Percentiles rank a stretch among this genome's conserved stretches.
Conservation (phyloP, 2,113 vertebrate species). For the Scartelaos histophorus region DNA sequence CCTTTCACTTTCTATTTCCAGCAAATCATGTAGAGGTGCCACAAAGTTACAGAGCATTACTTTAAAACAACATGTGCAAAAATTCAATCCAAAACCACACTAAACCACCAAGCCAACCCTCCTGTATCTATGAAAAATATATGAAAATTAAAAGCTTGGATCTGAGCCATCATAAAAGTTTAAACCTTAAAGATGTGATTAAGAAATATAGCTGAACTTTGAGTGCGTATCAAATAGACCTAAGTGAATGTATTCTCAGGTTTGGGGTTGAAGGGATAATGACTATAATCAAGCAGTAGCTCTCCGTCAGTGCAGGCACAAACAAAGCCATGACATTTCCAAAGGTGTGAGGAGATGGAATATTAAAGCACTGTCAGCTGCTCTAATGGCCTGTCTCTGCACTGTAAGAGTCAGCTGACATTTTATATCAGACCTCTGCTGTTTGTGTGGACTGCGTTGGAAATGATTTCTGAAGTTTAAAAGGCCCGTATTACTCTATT, state of each 20-base stretch:
- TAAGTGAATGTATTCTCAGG: conserved; percentile 27
- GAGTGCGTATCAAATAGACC: conserved; percentile 19
- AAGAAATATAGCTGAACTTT: conserved; percentile 1
- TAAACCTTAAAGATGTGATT: conserved; percentile 19
- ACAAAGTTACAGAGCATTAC: too few relatives aligned
- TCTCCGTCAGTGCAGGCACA: conserved; percentile 47
- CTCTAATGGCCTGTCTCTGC: conserved; percentile 66
- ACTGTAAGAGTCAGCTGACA: conserved; percentile 63
- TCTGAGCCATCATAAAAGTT: not conserved
- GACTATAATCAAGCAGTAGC: conserved; percentile 60
- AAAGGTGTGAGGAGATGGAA: conserved; percentile 59
- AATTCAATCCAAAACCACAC: too few relatives aligned
- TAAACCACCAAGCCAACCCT: too few relatives aligned
- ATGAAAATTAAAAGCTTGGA: not conserved
- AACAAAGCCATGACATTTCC: conserved; percentile 63
- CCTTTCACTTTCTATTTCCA: too few relatives aligned
- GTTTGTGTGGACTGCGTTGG: conserved; percentile 39
- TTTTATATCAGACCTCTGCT: conserved; percentile 44
- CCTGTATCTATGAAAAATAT: not conserved
- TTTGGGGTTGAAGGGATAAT: conserved; percentile 53
- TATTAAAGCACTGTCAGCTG: conserved; percentile 63
- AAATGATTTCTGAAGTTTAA: conserved; percentile 44
- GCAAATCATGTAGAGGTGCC: too few relatives aligned
- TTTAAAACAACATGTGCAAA: too few relatives aligned
- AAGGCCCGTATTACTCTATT: too few relatives aligned